A percentile compares a stretch with the other conserved stretches of the same genome.
phyloP scores from a whole-genome alignment of 1,140 invertebrate species.

The Piezodorus guildinii region DNA sequence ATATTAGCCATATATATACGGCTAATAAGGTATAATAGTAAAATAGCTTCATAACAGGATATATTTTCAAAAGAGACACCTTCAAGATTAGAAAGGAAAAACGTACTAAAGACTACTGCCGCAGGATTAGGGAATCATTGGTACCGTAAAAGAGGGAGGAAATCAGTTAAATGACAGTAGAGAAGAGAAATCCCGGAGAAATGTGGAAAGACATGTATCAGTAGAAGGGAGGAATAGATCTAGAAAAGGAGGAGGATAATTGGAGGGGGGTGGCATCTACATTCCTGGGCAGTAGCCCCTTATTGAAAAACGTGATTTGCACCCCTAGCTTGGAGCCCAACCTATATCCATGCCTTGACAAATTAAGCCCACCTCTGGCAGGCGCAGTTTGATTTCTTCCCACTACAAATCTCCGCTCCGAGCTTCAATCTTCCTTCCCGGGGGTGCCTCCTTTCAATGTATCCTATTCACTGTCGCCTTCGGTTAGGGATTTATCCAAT shows the following conservation, averaged over 20 bases:
- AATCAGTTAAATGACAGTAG: too few species aligned
- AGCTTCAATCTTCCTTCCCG: neutral
- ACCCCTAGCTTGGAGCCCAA: neutral
- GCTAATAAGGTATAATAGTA: too few species aligned
- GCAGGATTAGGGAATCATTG: too few species aligned
- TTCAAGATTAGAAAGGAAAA: too few species aligned
- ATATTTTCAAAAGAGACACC: too few species aligned
- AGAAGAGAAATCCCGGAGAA: too few species aligned
- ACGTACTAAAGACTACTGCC: too few species aligned
- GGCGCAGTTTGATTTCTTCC: neutral
- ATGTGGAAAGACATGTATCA: too few species aligned
- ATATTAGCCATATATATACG: too few species aligned
- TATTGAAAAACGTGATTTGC: conserved; percentile 19
- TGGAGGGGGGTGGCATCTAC: neutral
- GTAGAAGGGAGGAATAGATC: neutral
- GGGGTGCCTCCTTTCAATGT: neutral
- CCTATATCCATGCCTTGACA: conserved; percentile 3
- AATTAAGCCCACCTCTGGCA: conserved; percentile 5
- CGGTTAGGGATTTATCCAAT: neutral
- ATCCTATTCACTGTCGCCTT: neutral
- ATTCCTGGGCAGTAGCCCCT: neutral
- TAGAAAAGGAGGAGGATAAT: neutral
- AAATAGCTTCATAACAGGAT: too few species aligned
- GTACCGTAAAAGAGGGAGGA: too few species aligned
- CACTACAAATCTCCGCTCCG: neutral